Base-by-base conservation (phyloP, 64 coral and sea anemone genomes). In the Acropora yongei region DNA sequence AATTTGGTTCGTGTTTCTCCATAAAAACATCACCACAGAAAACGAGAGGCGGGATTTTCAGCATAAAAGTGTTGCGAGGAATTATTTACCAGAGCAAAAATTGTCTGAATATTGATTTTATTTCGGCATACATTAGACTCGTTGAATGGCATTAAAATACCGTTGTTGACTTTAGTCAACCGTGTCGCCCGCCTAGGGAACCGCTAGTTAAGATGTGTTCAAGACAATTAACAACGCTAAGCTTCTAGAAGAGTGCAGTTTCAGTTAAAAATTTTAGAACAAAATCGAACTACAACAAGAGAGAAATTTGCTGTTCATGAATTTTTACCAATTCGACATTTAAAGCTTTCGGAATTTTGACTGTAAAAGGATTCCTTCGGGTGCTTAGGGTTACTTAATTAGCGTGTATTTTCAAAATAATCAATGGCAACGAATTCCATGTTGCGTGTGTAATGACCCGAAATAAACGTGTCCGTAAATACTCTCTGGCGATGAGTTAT, bases 371-470 rank as follows among this genome's bases (percentile, higher is more conserved):
- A 20, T n/a, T 71, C 68, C 68, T 14, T 5, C 68, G 5, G 2
- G 68, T 58, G 19, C 10, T 51, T 49, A 3, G 17, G 0, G 48
- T 57, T 51, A 13, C 11, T 63, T 12, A 63, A 63, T 63, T 63
- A 63, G 40, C 12, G n/a, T 20, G 11, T 47, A 1, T 80, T 30
- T 39, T 53, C 5, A 5, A 30, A 57, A 80, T 80, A 58, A 80
- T 80, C 2, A 51, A 67, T 83, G n/a, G 46, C 61, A 45, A 83
- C 49, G 51, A 65, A 30, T 82, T 82, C 30, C 57, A 41, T 68
- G 58, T 41, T 83, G 80, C 41, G 58, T 83, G 77, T 67, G 58
- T 67, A 46, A 83, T 83, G 58, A 83, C 13, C 12, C 80, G 80
- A n/a, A 0, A 1, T 44, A 58, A 14, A n/a, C 0, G 1, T 57